Evolutionary conservation across 2,888 invertebrate genomes (phyloP).

Genomic region (Drosophila ustulata): DNA sequence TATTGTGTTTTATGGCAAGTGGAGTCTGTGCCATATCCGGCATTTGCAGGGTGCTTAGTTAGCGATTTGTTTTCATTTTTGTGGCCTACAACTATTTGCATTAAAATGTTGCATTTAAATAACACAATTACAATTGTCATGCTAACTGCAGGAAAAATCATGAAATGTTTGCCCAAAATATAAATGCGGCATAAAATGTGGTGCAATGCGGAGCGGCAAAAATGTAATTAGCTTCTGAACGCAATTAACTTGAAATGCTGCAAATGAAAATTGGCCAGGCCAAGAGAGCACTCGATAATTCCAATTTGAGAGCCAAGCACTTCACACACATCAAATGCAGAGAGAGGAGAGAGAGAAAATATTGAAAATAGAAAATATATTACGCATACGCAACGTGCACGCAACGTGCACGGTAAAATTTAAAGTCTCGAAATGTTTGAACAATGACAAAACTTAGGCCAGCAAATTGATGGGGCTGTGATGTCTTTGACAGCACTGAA

Average conservation of each 20-base stretch:
- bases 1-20: slow-evolving; percentile 53
- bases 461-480: slow-evolving; percentile 56
- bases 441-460: slow-evolving; percentile 41
- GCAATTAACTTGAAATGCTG: slow-evolving; percentile 50
- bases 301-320: slow-evolving; percentile 6
- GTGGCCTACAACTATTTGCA: slow-evolving; percentile 14
- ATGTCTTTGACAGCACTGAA: slow-evolving; percentile 68
- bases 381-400: slow-evolving; percentile 51
- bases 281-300: slow-evolving; percentile 15
- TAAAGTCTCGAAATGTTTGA: slow-evolving; percentile 42
- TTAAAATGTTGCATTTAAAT: slow-evolving; percentile 29
- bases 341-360: slow-evolving; percentile 15
- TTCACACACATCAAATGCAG: slow-evolving; percentile 36
- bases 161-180: slow-evolving; percentile 53
- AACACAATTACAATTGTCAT: slow-evolving; percentile 33
- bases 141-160: slow-evolving; percentile 63
- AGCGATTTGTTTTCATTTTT: slow-evolving; percentile 33
- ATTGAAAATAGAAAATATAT: slow-evolving; percentile 38
- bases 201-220: slow-evolving; percentile 55
- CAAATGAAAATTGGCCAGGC: slow-evolving; percentile 18
- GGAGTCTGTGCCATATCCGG: slow-evolving; percentile 55
- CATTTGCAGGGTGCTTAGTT: slow-evolving; percentile 37
- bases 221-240: slow-evolving; percentile 61
- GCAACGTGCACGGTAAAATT: slow-evolving; percentile 24
- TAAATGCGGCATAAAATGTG: slow-evolving; percentile 35